These are phyloP conservation scores for Plumapathes pennacea DNA, from an alignment of 92 coral and sea anemone genomes.

Conservation along the genomic window DNA sequence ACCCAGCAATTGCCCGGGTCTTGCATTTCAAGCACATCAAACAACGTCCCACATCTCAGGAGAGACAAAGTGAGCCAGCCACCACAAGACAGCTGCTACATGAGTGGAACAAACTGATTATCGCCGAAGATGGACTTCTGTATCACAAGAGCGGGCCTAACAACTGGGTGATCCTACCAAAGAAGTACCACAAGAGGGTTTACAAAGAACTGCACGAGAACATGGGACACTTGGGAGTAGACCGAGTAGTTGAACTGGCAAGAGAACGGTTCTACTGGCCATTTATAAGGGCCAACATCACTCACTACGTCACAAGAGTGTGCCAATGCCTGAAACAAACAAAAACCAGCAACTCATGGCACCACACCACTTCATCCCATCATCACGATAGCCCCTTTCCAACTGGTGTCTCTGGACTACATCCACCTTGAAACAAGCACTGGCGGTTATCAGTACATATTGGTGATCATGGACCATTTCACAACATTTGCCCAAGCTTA, in stretches of 20 bases:
- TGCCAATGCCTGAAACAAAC: conserved; percentile 47
- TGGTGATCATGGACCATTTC: conserved; percentile 47
- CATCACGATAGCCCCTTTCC: conserved; percentile 42
- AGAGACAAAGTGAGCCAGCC: conserved; percentile 3
- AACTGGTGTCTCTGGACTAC: conserved; percentile 36
- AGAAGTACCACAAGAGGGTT: conserved; percentile 9
- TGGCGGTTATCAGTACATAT: conserved; percentile 49
- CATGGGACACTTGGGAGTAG: conserved; percentile 52
- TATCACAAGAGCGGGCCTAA: conserved; percentile 7
- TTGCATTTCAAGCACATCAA: background rate
- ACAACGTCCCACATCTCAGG: conserved; percentile 3
- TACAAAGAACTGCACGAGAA: conserved; percentile 46
- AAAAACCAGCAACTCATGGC: conserved; percentile 16
- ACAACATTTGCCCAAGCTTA: conserved; percentile 57
- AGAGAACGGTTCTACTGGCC: conserved; percentile 58
- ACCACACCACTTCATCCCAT: conserved; percentile 37
- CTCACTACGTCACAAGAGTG: conserved; percentile 36
- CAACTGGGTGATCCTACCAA: conserved; percentile 29
- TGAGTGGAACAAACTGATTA: conserved; percentile 35
- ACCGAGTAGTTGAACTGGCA: conserved; percentile 31
- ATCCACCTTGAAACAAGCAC: conserved; percentile 37
- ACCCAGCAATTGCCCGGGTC: background rate
- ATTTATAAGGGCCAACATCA: conserved; percentile 48
- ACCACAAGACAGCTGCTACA: conserved; percentile 21
- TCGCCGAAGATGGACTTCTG: conserved; percentile 35